Evolutionary conservation across 1,140 invertebrate species (phyloP), one percentile per base, ranked within the genome.

Genomic region (Drosophila nigrodunni): DNA sequence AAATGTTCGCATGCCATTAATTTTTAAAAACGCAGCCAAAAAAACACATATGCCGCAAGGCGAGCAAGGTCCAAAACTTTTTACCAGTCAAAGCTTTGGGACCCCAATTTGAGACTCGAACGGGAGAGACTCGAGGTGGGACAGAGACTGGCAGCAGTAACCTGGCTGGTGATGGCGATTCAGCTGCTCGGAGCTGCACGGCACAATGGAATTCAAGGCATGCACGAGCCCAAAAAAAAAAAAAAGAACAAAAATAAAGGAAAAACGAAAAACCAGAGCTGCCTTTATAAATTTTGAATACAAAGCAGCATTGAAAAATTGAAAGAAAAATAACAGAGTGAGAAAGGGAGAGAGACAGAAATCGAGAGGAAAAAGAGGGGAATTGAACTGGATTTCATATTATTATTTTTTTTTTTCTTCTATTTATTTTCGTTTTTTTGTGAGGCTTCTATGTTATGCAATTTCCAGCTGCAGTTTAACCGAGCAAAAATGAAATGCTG

Each of bases 1-100:
- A 89, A 88, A 78, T 88, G 73, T 89, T 88, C 80, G 85, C 85
- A 89, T 88, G 78, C 85, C 85, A 88, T 88, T 88, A 88, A 88
- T 88, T 88, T 88, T 78, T 72, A 66, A 88, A 89, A 81, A 88
- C 68, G 70, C 67, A 75, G 60, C 71, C 80, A 78, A 80, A 76
- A 76, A 30, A 89, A 73, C 70, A 89, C 83, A 87, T 87, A 87
- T 87, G 83, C 83, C 85, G 85, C 83, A 87, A 80, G 83, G 83
- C 69, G 55, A 62, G 46, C 47, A 65, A 57, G 55, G 54, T 69
- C 62, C 74, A 60, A 69, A 74, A 69, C 7, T 74, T 74, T 74
- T 57, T 74, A 49, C 34, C 34, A 34, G 71, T 55, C 69, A 58
- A 65, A 52, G 61, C 61, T 41, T 21, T 21, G 69, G 61, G 44